phyloP scores from a whole-genome alignment of 1,140 invertebrate species.

The Ceratina australensis region DNA sequence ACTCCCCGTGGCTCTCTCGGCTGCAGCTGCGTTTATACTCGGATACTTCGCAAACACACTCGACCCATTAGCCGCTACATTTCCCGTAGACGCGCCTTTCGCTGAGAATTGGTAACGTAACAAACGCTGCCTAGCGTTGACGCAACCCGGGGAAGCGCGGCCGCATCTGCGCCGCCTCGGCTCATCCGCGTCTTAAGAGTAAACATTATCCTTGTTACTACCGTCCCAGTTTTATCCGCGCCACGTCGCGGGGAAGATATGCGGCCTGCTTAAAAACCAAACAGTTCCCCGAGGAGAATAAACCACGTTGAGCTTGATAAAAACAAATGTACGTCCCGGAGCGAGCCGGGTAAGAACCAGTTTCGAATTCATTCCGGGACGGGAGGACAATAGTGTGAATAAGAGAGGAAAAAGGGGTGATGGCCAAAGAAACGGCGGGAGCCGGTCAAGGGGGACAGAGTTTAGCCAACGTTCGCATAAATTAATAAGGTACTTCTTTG shows the following conservation, averaged over 20 bases:
- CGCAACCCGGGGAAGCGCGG: not conserved
- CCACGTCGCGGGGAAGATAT: not conserved
- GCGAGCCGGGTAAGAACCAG: too few species aligned
- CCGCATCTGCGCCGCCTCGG: not conserved
- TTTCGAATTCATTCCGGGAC: too few species aligned
- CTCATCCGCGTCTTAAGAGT: constrained; percentile 1
- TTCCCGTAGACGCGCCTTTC: constrained; percentile 27
- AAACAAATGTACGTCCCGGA: too few species aligned
- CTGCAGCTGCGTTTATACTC: constrained; percentile 46
- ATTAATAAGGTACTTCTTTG: constrained; percentile 53
- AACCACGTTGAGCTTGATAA: too few species aligned
- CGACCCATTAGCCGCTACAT: constrained; percentile 57
- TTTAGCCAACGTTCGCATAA: constrained; percentile 50
- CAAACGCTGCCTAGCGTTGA: constrained; percentile 18
- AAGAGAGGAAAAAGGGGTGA: not conserved
- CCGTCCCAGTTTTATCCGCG: not conserved
- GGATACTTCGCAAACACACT: constrained; percentile 57
- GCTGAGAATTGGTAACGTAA: constrained; percentile 53
- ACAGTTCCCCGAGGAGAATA: too few species aligned
- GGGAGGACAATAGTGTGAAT: too few species aligned
- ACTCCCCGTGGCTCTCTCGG: not conserved
- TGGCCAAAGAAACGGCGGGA: not conserved
- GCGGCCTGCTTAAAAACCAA: too few species aligned
- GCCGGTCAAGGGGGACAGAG: constrained; percentile 1
- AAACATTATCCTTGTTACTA: constrained; percentile 32